Conservation (phyloP, 2,797 vertebrate species). For the Danio tinwini region DNA sequence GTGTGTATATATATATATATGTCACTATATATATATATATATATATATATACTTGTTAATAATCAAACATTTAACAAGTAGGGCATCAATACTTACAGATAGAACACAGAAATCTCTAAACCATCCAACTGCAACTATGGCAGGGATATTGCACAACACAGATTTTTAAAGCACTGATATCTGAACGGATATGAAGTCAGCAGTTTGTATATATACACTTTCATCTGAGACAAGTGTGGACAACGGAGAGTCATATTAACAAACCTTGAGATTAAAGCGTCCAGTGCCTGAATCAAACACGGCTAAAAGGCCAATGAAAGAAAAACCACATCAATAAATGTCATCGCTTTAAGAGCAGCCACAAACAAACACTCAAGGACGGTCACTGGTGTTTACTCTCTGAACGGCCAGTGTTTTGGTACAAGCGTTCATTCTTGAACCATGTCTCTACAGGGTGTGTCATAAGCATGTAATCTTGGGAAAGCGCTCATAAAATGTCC, state of each 20-base stretch:
- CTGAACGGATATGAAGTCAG: slow-evolving; percentile 32
- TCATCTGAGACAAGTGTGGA: slow-evolving; percentile 47
- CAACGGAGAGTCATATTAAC: slow-evolving; percentile 45
- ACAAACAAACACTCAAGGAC: slow-evolving; percentile 51
- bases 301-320: slow-evolving; percentile 82
- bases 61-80: no score
- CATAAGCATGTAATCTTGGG: slow-evolving; percentile 54
- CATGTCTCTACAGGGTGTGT: slow-evolving; percentile 62
- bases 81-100: neutral
- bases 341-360: slow-evolving; percentile 67
- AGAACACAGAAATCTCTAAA: neutral
- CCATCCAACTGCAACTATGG: neutral
- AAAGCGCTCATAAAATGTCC: slow-evolving; percentile 60
- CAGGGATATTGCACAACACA: neutral
- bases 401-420: slow-evolving; percentile 40
- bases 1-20: no score
- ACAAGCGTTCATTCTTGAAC: slow-evolving; percentile 8
- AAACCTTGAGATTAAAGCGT: slow-evolving; percentile 74
- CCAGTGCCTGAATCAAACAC: slow-evolving; percentile 69
- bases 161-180: neutral
- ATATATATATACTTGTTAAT: no score
- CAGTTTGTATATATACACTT: slow-evolving; percentile 21
- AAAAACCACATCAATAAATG: slow-evolving; percentile 75
- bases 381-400: slow-evolving; percentile 62
- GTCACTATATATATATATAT: no score